Evolutionary conservation across 2,888 invertebrate genomes (phyloP).

Genomic region (Perizoma flavofasciatum): DNA sequence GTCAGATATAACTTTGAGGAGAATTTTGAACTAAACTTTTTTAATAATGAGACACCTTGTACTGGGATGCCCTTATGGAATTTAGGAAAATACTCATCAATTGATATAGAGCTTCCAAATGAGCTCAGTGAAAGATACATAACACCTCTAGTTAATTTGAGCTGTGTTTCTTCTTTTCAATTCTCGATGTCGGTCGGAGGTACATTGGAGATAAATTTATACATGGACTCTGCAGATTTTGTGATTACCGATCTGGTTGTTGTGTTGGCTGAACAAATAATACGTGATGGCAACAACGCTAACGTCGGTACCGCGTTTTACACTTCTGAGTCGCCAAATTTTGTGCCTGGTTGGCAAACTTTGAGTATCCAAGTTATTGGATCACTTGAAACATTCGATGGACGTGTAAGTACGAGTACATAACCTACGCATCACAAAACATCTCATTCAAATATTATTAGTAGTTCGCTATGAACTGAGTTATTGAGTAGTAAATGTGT

Average conservation of each 20-base stretch:
- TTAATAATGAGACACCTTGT: slow-evolving; percentile 4
- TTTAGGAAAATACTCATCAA: slow-evolving; percentile 2
- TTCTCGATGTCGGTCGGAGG: slow-evolving; percentile 11
- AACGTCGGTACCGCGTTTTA: not conserved
- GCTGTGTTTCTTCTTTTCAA: slow-evolving; percentile 14
- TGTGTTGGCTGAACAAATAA: slow-evolving; percentile 9
- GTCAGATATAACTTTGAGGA: slow-evolving; percentile 11
- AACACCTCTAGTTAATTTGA: slow-evolving; percentile 3
- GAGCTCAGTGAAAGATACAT: slow-evolving; percentile 3
- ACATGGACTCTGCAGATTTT: not conserved
- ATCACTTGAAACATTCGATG: not conserved
- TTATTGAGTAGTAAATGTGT: too few species aligned
- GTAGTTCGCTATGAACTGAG: too few species aligned
- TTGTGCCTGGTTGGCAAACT: slow-evolving; percentile 10
- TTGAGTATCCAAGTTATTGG: slow-evolving; percentile 1
- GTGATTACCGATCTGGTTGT: not conserved
- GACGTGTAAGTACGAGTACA: slow-evolving; percentile 10
- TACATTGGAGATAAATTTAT: slow-evolving; percentile 1
- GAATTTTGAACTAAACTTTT: slow-evolving; percentile 2
- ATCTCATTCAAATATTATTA: too few species aligned
- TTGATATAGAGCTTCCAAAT: slow-evolving; percentile 2
- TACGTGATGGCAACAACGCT: not conserved
- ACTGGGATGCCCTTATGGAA: not conserved
- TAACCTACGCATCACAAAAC: too few species aligned
- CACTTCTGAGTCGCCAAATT: not conserved